These are phyloP conservation scores for Drosophila parthenogenetica DNA, from an alignment of 2,888 invertebrate species.

Conservation along the genomic window DNA sequence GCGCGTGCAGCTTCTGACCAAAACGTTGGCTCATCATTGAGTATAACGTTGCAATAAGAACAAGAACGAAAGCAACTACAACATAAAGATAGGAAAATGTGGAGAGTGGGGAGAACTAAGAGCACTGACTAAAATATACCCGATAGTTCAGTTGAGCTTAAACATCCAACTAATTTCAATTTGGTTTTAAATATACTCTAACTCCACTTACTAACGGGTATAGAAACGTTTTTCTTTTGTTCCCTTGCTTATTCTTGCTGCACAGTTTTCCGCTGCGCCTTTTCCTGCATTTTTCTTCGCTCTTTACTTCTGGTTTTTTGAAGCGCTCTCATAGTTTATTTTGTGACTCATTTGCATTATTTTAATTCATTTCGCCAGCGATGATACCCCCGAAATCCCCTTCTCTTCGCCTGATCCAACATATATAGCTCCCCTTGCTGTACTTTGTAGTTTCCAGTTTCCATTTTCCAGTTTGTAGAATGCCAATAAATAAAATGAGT, in stretches of 20 bases:
- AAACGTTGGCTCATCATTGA: conserved; percentile 29
- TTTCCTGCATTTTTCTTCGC: conserved; percentile 11
- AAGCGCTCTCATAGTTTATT: conserved; percentile 46
- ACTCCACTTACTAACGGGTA: not conserved
- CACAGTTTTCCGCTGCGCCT: conserved; percentile 12
- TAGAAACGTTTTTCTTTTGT: conserved; percentile 41
- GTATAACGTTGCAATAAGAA: conserved; percentile 22
- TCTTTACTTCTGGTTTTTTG: not conserved
- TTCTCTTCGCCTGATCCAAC: no score
- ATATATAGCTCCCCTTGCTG: not conserved
- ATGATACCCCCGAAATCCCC: conserved; percentile 3
- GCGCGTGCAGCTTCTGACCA: conserved; percentile 38
- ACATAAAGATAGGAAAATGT: not conserved
- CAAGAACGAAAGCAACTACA: conserved; percentile 9
- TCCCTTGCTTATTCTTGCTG: not conserved
- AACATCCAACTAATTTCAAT: no score
- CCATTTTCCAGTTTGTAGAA: conserved; percentile 5
- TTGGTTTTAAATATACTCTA: no score
- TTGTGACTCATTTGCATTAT: conserved; percentile 77
- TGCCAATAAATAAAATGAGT: conserved; percentile 58
- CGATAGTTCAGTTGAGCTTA: no score
- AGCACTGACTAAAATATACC: not conserved
- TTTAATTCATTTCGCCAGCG: conserved; percentile 68
- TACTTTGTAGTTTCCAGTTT: not conserved
- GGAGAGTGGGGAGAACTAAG: not conserved